These are phyloP conservation scores for Anableps anableps DNA, from an alignment of 2,797 vertebrate genomes.

Conservation along the genomic window DNA sequence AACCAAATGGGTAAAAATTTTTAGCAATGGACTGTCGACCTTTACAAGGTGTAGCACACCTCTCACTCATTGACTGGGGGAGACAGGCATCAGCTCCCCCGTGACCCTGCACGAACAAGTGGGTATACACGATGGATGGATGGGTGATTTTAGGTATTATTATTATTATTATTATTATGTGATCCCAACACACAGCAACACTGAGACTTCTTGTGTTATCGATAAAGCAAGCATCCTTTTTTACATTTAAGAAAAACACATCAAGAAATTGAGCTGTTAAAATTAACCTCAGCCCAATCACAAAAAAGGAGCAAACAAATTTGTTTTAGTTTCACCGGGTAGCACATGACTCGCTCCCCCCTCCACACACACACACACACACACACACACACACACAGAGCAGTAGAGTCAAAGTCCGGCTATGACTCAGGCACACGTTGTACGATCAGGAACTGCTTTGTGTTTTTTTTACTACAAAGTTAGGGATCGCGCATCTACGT, in stretches of 20 bases:
- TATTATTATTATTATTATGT: background rate
- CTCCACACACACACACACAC: background rate
- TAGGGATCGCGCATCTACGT: slow-evolving; percentile 17
- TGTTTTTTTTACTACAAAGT: slow-evolving; percentile 25
- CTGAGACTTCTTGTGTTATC: background rate
- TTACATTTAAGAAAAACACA: background rate
- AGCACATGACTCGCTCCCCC: background rate
- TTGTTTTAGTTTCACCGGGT: background rate
- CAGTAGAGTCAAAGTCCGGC: slow-evolving; percentile 35
- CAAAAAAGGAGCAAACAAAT: background rate
- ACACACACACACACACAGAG: background rate
- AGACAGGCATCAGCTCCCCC: background rate
- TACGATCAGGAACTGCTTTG: slow-evolving; percentile 19
- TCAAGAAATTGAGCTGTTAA: background rate
- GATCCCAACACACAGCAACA: background rate
- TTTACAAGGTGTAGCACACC: no score
- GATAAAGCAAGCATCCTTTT: background rate
- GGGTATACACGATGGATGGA: background rate
- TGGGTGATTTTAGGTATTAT: background rate
- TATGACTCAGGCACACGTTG: background rate
- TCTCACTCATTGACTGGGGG: background rate
- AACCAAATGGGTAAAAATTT: background rate
- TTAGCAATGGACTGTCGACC: background rate
- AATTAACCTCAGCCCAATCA: background rate
- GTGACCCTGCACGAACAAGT: background rate